phyloP scores from a whole-genome alignment of 2,888 invertebrate species.

The Tiliacea aurago region DNA sequence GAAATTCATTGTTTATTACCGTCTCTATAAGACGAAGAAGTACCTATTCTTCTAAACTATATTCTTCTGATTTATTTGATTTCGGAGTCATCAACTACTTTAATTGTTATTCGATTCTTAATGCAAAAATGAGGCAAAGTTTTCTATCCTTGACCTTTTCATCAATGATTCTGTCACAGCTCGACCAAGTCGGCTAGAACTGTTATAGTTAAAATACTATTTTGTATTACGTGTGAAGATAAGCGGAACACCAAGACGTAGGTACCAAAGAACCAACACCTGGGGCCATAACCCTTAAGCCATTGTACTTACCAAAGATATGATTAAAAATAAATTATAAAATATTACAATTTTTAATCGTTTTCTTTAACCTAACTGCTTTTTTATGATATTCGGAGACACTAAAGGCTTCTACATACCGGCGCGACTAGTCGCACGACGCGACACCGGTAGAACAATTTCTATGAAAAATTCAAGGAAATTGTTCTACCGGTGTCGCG shows the following conservation, averaged over 20 bases:
- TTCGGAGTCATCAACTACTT: neutral
- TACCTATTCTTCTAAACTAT: too few species aligned
- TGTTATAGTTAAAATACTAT: conserved; percentile 53
- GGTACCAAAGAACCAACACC: conserved; percentile 84
- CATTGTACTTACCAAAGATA: conserved; percentile 90
- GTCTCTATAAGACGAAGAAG: neutral
- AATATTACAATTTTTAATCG: conserved; percentile 70
- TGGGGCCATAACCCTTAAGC: conserved; percentile 83
- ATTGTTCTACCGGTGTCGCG: too few species aligned
- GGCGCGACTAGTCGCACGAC: too few species aligned
- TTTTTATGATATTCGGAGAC: neutral
- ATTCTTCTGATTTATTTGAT: too few species aligned
- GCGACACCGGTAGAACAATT: too few species aligned
- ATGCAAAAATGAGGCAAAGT: neutral
- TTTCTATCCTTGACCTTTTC: neutral
- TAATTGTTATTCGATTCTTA: too few species aligned
- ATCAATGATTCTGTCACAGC: conserved; percentile 27
- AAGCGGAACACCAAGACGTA: conserved; percentile 58
- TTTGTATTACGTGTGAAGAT: conserved; percentile 40
- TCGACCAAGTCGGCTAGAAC: conserved; percentile 18
- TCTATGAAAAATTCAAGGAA: too few species aligned
- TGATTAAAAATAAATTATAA: conserved; percentile 78
- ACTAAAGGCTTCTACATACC: too few species aligned
- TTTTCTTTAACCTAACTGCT: conserved; percentile 56
- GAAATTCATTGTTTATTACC: neutral